These are phyloP conservation scores for Argopecten irradians DNA, from an alignment of 1,140 invertebrate species.

Conservation along the genomic window DNA sequence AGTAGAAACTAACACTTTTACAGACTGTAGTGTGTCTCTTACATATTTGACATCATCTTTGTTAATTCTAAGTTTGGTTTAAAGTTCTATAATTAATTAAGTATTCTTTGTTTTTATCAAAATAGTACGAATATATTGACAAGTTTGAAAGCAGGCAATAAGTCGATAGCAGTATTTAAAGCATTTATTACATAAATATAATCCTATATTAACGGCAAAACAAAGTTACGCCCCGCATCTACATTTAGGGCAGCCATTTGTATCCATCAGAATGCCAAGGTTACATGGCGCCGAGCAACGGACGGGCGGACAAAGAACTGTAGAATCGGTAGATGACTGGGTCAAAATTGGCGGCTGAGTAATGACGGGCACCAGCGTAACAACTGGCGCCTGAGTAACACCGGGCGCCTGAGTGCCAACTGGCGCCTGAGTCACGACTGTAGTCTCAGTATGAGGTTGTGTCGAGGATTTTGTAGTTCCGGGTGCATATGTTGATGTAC, in stretches of 20 bases:
- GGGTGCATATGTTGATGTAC: neutral
- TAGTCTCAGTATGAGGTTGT: too few species aligned
- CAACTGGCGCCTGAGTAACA: neutral
- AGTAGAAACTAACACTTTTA: too few species aligned
- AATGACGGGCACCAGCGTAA: neutral
- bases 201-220: neutral
- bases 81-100: too few species aligned
- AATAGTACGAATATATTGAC: too few species aligned
- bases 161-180: too few species aligned
- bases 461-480: neutral
- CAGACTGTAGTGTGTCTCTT: too few species aligned
- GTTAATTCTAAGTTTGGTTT: too few species aligned
- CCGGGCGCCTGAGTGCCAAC: neutral
- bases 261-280: slow-evolving; percentile 30
- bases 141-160: too few species aligned
- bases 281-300: slow-evolving; percentile 38
- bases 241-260: slow-evolving; percentile 36
- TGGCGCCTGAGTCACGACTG: neutral
- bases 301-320: slow-evolving; percentile 28
- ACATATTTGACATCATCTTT: too few species aligned
- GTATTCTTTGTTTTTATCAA: too few species aligned
- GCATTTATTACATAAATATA: neutral
- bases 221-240: slow-evolving; percentile 29
- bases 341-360: neutral
- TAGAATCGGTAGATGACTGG: neutral